A percentile compares a stretch with the other conserved stretches of the same genome.
Conservation (phyloP, 2,113 vertebrate species). For the Lamprologus tigripictilis region DNA sequence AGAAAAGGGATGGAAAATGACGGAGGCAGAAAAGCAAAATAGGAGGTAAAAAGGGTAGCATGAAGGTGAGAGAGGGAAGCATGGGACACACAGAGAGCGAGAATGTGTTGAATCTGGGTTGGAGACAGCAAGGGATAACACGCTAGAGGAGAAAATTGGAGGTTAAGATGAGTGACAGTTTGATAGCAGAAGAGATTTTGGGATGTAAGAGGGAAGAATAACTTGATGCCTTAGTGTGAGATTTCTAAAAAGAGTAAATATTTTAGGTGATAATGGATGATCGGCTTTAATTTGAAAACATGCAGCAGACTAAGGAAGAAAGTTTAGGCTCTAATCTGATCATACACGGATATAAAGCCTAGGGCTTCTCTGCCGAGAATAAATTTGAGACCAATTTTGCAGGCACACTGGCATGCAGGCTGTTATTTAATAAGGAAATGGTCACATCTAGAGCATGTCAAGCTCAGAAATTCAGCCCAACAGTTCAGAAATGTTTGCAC, state of each 20-base stretch:
- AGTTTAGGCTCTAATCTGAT: slow-evolving; percentile 10
- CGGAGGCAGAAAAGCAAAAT: slow-evolving; percentile 20
- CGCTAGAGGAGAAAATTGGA: neutral
- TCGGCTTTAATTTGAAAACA: neutral
- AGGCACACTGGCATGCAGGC: neutral
- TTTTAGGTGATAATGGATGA: neutral
- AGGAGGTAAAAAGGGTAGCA: slow-evolving; percentile 30
- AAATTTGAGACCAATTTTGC: slow-evolving; percentile 13
- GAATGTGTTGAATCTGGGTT: neutral
- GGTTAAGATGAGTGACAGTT: slow-evolving; percentile 22
- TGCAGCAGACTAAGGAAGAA: neutral
- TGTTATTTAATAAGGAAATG: slow-evolving; percentile 2
- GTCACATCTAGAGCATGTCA: neutral
- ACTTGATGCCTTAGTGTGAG: neutral
- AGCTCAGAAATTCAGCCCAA: neutral
- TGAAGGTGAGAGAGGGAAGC: slow-evolving; percentile 26
- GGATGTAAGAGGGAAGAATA: neutral
- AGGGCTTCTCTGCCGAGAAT: neutral
- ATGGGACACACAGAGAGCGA: neutral
- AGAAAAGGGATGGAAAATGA: slow-evolving; percentile 3
- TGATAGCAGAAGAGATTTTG: neutral
- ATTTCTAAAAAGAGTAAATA: slow-evolving; percentile 14
- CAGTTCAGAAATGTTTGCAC: neutral
- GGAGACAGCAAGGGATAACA: neutral
- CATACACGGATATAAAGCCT: neutral